A percentile compares a stretch with the other conserved stretches of the same genome.
These are phyloP conservation scores for Drosophila parthenogenetica DNA, from an alignment of 2,888 invertebrate species.

Conservation along the genomic window DNA sequence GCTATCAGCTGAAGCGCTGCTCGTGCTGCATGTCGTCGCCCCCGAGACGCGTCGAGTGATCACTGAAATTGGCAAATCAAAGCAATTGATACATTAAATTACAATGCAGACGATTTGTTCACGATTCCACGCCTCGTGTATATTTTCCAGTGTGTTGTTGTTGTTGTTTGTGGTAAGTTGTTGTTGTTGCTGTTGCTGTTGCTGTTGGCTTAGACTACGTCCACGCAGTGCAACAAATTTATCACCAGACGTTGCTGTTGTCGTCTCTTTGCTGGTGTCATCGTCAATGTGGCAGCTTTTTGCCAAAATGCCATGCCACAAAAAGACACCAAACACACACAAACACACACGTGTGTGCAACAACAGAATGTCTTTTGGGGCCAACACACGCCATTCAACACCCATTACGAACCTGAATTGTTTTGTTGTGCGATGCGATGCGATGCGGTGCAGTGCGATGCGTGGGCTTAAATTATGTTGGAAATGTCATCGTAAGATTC, in stretches of 20 bases:
- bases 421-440: constrained; percentile 42
- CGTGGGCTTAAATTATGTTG: constrained; percentile 85
- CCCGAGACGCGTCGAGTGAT: constrained; percentile 65
- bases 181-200: constrained; percentile 10
- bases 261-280: constrained; percentile 70
- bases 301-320: constrained; percentile 69
- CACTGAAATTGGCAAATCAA: constrained; percentile 79
- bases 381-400: constrained; percentile 74
- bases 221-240: constrained; percentile 82
- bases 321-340: constrained; percentile 22
- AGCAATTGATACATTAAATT: constrained; percentile 81
- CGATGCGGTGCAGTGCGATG: constrained; percentile 53
- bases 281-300: constrained; percentile 62
- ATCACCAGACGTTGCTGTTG: constrained; percentile 69
- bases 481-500: constrained; percentile 85
- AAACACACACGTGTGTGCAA: constrained; percentile 19
- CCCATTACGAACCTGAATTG: constrained; percentile 72
- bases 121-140: constrained; percentile 75
- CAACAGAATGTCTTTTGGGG: constrained; percentile 56
- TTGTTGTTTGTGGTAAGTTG: constrained; percentile 15
- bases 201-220: constrained; percentile 59
- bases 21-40: constrained; percentile 74
- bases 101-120: constrained; percentile 81
- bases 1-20: constrained; percentile 62
- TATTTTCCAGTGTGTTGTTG: constrained; percentile 10